Evolutionary conservation across 2,888 invertebrate genomes (phyloP).

Genomic region (Lagria hirta): DNA sequence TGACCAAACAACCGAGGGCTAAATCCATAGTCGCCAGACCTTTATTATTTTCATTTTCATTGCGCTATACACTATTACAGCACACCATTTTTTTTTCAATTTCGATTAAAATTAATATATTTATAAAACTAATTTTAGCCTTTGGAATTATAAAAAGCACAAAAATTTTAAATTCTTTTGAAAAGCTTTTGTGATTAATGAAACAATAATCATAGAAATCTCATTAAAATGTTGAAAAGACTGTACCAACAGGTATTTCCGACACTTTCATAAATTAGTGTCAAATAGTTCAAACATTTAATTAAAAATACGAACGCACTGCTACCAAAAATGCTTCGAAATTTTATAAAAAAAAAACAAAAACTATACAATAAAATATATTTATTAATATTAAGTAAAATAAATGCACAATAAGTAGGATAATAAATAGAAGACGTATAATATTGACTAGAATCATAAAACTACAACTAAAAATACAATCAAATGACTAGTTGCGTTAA

Average conservation of each 20-base stretch:
- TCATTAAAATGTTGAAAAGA: slow-evolving; percentile 38
- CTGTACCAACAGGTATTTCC: too few relatives aligned
- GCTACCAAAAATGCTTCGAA: slow-evolving; percentile 15
- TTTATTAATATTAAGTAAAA: slow-evolving; percentile 6
- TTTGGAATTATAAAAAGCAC: too few relatives aligned
- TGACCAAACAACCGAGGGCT: slow-evolving; percentile 39
- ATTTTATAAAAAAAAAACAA: too few relatives aligned
- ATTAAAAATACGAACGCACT: slow-evolving; percentile 23
- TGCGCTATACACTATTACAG: slow-evolving; percentile 27
- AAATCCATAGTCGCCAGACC: slow-evolving; percentile 35
- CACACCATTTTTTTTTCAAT: slow-evolving; percentile 27
- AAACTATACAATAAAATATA: slow-evolving; percentile 1
- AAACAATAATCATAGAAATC: slow-evolving; percentile 44
- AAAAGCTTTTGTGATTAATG: too few relatives aligned
- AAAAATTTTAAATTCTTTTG: too few relatives aligned
- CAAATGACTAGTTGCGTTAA: slow-evolving; percentile 13
- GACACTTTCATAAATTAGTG: too few relatives aligned
- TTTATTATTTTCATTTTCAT: slow-evolving; percentile 33
- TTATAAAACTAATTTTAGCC: too few relatives aligned
- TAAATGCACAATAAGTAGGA: slow-evolving; percentile 1
- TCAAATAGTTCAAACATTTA: slow-evolving; percentile 39
- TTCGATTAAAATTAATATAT: too few relatives aligned
- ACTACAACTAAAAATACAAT: neutral
- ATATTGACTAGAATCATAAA: neutral
- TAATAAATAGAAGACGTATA: too few relatives aligned